Evolutionary conservation across 30 jellyfish, hydroid and myxozoan species (phyloP).

Genomic region (Mastigias papua): DNA sequence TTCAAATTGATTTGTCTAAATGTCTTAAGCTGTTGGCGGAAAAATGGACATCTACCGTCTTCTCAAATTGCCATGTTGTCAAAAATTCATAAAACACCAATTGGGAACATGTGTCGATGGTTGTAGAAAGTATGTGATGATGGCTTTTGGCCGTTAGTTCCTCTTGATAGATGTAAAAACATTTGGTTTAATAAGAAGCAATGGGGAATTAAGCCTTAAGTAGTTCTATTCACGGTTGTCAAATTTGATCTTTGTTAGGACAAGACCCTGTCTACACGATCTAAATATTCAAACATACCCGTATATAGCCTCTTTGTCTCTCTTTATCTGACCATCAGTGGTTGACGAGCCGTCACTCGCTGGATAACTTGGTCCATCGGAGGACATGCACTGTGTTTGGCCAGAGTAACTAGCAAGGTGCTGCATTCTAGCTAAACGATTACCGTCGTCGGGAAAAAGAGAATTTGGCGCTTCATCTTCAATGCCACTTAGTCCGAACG

Average conservation of each 20-base stretch:
- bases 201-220: conserved; percentile 70
- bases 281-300: conserved; percentile 71
- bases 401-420: conserved; percentile 23
- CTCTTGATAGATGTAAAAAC: conserved; percentile 60
- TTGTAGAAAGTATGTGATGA: conserved; percentile 62
- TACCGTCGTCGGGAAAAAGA: conserved; percentile 59
- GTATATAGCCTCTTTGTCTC: conserved; percentile 88
- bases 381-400: conserved; percentile 66
- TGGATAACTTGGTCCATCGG: conserved; percentile 58
- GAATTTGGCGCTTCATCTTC: conserved; percentile 66
- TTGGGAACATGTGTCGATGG: conserved; percentile 64
- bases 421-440: conserved; percentile 67
- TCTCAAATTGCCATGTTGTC: conserved; percentile 23
- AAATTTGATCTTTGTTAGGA: conserved; percentile 80
- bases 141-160: conserved; percentile 48
- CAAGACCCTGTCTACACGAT: conserved; percentile 87
- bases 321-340: conserved; percentile 84
- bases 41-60: conserved; percentile 28
- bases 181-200: conserved; percentile 56
- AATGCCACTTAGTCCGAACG: conserved; percentile 60
- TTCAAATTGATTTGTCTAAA: conserved; percentile 26
- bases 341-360: conserved; percentile 61
- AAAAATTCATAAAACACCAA: conserved; percentile 17
- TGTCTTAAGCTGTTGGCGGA: conserved; percentile 50
- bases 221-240: conserved; percentile 85